phyloP scores from a whole-genome alignment of 1,140 invertebrate genomes.

The Brachystomella parvula region DNA sequence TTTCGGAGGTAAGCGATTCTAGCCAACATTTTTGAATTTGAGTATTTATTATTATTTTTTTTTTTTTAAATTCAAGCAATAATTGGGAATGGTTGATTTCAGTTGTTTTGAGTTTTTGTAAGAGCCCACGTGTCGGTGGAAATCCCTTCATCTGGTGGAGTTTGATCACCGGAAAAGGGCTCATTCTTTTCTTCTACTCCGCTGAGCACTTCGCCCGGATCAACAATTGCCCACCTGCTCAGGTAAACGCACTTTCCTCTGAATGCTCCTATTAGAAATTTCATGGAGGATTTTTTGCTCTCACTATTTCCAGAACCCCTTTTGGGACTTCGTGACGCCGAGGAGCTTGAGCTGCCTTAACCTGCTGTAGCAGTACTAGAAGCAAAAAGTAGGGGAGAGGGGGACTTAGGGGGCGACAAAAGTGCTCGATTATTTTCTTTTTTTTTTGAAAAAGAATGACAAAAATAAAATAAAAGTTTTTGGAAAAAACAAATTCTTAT shows the following conservation, averaged over 20 bases:
- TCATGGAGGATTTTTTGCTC: not conserved
- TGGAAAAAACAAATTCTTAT: too few species aligned
- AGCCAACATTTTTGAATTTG: not conserved
- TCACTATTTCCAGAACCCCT: conserved; percentile 4
- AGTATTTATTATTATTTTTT: not conserved
- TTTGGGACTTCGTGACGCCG: not conserved
- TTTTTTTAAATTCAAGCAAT: too few species aligned
- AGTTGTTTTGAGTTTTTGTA: not conserved
- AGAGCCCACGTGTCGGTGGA: conserved; percentile 40
- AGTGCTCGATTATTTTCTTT: too few species aligned
- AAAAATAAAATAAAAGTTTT: too few species aligned
- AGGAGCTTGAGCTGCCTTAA: not conserved
- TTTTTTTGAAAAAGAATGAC: too few species aligned
- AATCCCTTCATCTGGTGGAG: conserved; percentile 75
- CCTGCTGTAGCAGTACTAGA: not conserved
- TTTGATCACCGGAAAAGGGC: conserved; percentile 63
- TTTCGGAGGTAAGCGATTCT: conserved; percentile 46
- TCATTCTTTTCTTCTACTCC: conserved; percentile 66
- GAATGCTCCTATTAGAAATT: not conserved
- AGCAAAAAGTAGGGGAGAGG: not conserved
- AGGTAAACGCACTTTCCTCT: conserved; percentile 27
- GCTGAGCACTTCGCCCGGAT: conserved; percentile 75
- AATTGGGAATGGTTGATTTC: too few species aligned
- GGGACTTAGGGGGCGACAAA: too few species aligned
- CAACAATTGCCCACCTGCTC: conserved; percentile 56